phyloP scores from a whole-genome alignment of 1,140 invertebrate genomes.

The Drosophila subpulchrella region DNA sequence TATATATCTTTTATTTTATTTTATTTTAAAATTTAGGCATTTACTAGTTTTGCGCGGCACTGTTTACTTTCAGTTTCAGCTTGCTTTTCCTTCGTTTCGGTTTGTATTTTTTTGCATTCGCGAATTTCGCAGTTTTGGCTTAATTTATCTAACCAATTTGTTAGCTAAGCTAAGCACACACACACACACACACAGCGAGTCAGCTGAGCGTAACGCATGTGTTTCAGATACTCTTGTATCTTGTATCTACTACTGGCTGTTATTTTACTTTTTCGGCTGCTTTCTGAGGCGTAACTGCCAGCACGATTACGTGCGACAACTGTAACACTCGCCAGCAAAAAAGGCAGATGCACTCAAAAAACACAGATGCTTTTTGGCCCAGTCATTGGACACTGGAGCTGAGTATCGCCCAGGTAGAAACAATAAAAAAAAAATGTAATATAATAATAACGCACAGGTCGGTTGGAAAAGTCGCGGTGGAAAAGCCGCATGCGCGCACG shows the following conservation, averaged over 20 bases:
- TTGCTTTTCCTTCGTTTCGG: slow-evolving; percentile 30
- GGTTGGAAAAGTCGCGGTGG: slow-evolving; percentile 7
- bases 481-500: slow-evolving; percentile 9
- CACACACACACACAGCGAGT: slow-evolving; percentile 19
- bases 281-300: slow-evolving; percentile 74
- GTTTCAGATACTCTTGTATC: slow-evolving; percentile 60
- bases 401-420: background rate
- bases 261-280: slow-evolving; percentile 20
- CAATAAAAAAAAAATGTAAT: background rate
- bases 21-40: slow-evolving; percentile 2
- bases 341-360: slow-evolving; percentile 30
- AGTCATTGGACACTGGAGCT: slow-evolving; percentile 16
- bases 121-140: slow-evolving; percentile 55
- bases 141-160: slow-evolving; percentile 74
- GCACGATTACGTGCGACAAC: slow-evolving; percentile 61
- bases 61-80: slow-evolving; percentile 56
- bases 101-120: slow-evolving; percentile 7
- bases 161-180: slow-evolving; percentile 58
- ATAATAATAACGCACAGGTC: background rate
- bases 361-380: slow-evolving; percentile 5
- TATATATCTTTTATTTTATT: background rate
- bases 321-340: slow-evolving; percentile 33
- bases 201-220: slow-evolving; percentile 74
- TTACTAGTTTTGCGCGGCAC: slow-evolving; percentile 8
- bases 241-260: slow-evolving; percentile 30